phyloP scores from a whole-genome alignment of 2,888 invertebrate species.

The Therioaphis trifolii region DNA sequence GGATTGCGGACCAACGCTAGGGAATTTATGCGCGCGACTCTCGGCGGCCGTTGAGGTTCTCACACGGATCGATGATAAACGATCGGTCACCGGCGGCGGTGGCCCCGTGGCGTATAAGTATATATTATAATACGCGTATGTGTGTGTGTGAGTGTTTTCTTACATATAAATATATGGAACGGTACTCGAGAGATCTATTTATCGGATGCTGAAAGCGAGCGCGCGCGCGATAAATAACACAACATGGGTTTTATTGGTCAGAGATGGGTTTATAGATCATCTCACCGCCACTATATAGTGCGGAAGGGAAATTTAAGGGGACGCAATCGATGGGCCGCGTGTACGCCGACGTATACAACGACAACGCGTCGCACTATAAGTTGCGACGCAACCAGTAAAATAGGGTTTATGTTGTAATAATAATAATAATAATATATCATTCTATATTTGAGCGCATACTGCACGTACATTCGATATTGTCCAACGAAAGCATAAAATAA shows the following conservation, averaged over 20 bases:
- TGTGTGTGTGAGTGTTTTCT: not conserved
- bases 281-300: not conserved
- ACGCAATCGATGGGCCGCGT: not conserved
- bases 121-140: not conserved
- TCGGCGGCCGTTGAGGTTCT: constrained; percentile 40
- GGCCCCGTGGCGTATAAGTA: constrained; percentile 30
- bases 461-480: too few relatives aligned
- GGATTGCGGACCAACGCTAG: not conserved
- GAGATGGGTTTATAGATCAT: constrained; percentile 31
- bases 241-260: constrained; percentile 43
- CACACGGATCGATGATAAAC: constrained; percentile 60
- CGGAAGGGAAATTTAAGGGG: constrained; percentile 3
- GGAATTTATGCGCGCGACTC: constrained; percentile 10
- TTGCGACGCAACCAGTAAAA: too few relatives aligned
- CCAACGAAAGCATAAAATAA: too few relatives aligned
- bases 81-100: constrained; percentile 33
- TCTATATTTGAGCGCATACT: too few relatives aligned
- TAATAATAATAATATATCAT: too few relatives aligned
- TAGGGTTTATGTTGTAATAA: too few relatives aligned
- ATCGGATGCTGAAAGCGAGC: constrained; percentile 27
- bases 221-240: constrained; percentile 47
- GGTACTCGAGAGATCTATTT: constrained; percentile 25
- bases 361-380: too few relatives aligned
- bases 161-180: not conserved
- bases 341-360: not conserved